These are phyloP conservation scores for Acleris sparsana DNA, from an alignment of 2,888 invertebrate species.

Conservation along the genomic window DNA sequence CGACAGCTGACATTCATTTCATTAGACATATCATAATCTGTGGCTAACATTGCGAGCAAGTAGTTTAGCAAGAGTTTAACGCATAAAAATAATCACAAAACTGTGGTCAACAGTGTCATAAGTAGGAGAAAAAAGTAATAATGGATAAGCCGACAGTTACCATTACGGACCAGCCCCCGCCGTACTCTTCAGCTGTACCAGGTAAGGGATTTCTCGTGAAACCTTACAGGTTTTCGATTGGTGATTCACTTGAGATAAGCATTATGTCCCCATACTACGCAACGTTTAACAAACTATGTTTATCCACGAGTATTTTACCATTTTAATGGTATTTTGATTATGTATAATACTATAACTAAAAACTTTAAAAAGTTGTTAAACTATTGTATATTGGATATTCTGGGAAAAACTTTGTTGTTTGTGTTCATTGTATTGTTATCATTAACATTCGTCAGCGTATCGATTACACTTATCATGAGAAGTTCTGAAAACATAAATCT, in stretches of 20 bases:
- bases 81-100: constrained; percentile 18
- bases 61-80: constrained; percentile 14
- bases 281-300: constrained; percentile 29
- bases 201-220: constrained; percentile 55
- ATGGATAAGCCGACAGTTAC: constrained; percentile 71
- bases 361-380: background rate
- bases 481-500: constrained; percentile 13
- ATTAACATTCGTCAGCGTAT: constrained; percentile 16
- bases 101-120: constrained; percentile 9
- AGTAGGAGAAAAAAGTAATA: constrained; percentile 40
- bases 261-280: constrained; percentile 39
- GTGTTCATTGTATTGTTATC: constrained; percentile 17
- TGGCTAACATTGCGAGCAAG: constrained; percentile 20
- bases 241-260: constrained; percentile 67
- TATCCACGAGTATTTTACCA: background rate
- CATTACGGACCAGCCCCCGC: constrained; percentile 77
- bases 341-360: background rate
- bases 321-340: background rate
- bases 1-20: no score
- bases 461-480: constrained; percentile 19
- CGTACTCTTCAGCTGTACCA: constrained; percentile 75
- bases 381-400: background rate
- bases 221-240: constrained; percentile 42
- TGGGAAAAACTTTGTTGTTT: constrained; percentile 2
- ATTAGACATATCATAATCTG: no score